Conservation (phyloP, 2,888 invertebrate genomes). For the Thecocarcelia acutangulata region DNA sequence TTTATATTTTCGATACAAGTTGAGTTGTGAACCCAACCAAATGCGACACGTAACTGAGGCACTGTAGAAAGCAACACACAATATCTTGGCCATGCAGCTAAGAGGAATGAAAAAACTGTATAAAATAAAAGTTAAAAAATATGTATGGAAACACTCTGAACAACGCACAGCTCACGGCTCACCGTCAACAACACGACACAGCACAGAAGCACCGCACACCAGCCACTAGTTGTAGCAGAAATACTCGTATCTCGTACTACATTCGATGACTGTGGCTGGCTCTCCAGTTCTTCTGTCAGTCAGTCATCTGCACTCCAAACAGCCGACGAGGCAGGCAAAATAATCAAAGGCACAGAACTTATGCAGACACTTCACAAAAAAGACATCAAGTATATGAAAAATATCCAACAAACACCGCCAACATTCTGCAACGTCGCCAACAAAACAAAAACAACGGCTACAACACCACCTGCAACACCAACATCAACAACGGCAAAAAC, state of each 20-base stretch:
- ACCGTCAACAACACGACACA: slow-evolving; percentile 25
- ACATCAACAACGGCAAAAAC: slow-evolving; percentile 25
- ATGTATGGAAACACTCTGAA: slow-evolving; percentile 53
- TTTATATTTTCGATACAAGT: slow-evolving; percentile 63
- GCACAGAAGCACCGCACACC: slow-evolving; percentile 39
- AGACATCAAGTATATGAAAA: slow-evolving; percentile 3
- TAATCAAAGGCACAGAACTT: slow-evolving; percentile 19
- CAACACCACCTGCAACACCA: slow-evolving; percentile 13
- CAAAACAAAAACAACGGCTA: background rate
- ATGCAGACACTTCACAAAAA: slow-evolving; percentile 42
- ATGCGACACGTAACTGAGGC: slow-evolving; percentile 81
- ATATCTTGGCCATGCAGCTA: slow-evolving; percentile 71
- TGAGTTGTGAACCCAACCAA: slow-evolving; percentile 80
- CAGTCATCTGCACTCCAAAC: slow-evolving; percentile 53
- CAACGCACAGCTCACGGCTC: slow-evolving; percentile 28
- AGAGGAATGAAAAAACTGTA: slow-evolving; percentile 54
- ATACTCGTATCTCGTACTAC: slow-evolving; percentile 1
- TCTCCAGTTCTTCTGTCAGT: slow-evolving; percentile 43
- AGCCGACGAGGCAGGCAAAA: slow-evolving; percentile 33
- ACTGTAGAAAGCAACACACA: slow-evolving; percentile 70
- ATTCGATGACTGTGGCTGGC: slow-evolving; percentile 37
- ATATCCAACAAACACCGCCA: slow-evolving; percentile 24
- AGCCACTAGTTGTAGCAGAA: slow-evolving; percentile 42
- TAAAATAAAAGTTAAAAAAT: slow-evolving; percentile 53
- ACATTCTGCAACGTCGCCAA: slow-evolving; percentile 52